phyloP scores from a whole-genome alignment of 2,888 invertebrate genomes.

The Xestia c-nigrum region DNA sequence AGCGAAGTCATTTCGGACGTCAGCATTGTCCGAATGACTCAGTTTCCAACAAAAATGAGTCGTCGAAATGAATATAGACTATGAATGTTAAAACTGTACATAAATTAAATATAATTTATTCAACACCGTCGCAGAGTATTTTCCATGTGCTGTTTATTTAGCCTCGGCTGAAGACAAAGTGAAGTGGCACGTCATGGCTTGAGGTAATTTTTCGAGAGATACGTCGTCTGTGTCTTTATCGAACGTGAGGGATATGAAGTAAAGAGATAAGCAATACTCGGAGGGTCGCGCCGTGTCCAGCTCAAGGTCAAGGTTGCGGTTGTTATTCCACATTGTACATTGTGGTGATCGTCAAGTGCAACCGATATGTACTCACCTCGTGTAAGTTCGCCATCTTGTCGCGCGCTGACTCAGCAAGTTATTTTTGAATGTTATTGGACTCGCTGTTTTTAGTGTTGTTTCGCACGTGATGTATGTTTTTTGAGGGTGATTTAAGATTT shows the following conservation, averaged over 20 bases:
- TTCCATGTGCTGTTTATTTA: slow-evolving; percentile 49
- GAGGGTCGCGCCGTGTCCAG: slow-evolving; percentile 27
- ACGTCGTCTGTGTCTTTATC: slow-evolving; percentile 27
- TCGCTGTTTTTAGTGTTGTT: slow-evolving; percentile 45
- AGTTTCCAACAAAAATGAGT: slow-evolving; percentile 19
- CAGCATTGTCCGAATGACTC: slow-evolving; percentile 26
- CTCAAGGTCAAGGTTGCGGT: slow-evolving; percentile 52
- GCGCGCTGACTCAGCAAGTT: slow-evolving; percentile 48
- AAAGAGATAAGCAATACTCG: slow-evolving; percentile 33
- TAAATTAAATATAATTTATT: slow-evolving; percentile 43
- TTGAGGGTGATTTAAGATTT: slow-evolving; percentile 23
- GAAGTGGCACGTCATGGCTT: slow-evolving; percentile 42
- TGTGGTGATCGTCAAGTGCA: slow-evolving; percentile 51
- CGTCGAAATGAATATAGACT: slow-evolving; percentile 6
- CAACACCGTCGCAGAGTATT: slow-evolving; percentile 26
- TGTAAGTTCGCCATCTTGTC: slow-evolving; percentile 41
- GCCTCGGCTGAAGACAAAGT: slow-evolving; percentile 53
- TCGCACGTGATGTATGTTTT: slow-evolving; percentile 28
- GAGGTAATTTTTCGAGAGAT: slow-evolving; percentile 37
- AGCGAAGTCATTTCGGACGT: slow-evolving; percentile 24
- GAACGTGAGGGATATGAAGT: slow-evolving; percentile 17
- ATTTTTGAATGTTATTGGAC: slow-evolving; percentile 52
- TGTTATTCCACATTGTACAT: slow-evolving; percentile 4
- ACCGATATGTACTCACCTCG: slow-evolving; percentile 10
- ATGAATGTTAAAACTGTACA: slow-evolving; percentile 28